Evolutionary conservation across 2,888 invertebrate genomes (phyloP).

Genomic region (Agrilus cyanescens): DNA sequence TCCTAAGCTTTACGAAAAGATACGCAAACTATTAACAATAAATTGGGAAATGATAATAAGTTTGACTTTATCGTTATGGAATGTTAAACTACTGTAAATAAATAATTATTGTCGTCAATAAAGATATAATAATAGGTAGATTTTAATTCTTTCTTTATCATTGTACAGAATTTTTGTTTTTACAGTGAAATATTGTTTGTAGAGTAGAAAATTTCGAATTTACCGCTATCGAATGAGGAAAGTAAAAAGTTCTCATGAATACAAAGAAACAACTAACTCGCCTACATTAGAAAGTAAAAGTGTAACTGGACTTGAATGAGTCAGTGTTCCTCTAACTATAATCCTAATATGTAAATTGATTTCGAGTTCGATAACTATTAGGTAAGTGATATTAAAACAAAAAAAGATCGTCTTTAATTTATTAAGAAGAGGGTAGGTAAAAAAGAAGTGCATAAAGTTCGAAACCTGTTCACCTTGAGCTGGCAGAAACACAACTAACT

Average conservation of each 20-base stretch:
- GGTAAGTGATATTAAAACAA: slow-evolving; percentile 8
- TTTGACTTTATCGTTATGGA: slow-evolving; percentile 20
- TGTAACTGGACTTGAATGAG: slow-evolving; percentile 13
- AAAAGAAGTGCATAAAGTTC: slow-evolving; percentile 16
- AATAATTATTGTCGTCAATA: no score
- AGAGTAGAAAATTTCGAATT: slow-evolving; percentile 18
- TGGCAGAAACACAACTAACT: slow-evolving; percentile 26
- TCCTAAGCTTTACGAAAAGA: no score
- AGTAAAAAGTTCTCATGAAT: slow-evolving; percentile 27
- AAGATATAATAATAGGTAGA: no score
- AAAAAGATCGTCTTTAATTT: slow-evolving; percentile 3
- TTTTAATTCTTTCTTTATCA: no score
- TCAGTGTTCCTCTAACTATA: no score
- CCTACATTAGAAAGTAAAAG: slow-evolving; percentile 36
- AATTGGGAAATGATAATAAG: slow-evolving; percentile 8
- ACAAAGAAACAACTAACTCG: slow-evolving; percentile 31
- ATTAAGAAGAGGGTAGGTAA: slow-evolving; percentile 10
- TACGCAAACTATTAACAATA: background rate
- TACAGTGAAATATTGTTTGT: no score
- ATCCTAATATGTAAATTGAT: background rate
- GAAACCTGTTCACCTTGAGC: slow-evolving; percentile 34
- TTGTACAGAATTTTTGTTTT: no score
- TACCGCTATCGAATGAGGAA: slow-evolving; percentile 22
- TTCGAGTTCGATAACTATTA: slow-evolving; percentile 1
- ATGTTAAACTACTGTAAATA: no score